Conservation (phyloP, 2,113 vertebrate genomes). For the Abramis brama region DNA sequence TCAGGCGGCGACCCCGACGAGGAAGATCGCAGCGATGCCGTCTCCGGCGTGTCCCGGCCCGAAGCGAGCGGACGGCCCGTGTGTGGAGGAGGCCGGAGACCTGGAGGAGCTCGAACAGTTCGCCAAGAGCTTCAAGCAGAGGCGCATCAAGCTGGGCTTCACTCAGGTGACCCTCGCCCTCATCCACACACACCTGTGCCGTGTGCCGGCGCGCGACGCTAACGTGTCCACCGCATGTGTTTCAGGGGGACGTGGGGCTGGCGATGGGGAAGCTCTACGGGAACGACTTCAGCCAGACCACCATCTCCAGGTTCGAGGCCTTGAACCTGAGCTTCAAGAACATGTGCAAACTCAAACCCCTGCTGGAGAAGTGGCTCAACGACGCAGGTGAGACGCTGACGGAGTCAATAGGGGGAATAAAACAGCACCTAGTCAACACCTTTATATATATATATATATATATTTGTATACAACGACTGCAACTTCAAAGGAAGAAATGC, state of each 20-base stretch:
- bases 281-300: slow-evolving; percentile 99
- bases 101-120: slow-evolving; percentile 99
- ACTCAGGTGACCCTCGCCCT: slow-evolving; percentile 84
- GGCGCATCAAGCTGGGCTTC: slow-evolving; percentile 98
- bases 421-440: too few relatives aligned
- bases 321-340: slow-evolving; percentile 99
- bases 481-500: too few relatives aligned
- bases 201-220: too few relatives aligned
- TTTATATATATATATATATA: too few relatives aligned
- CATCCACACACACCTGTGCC: too few relatives aligned
- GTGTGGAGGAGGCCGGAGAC: slow-evolving; percentile 97
- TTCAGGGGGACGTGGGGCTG: slow-evolving; percentile 95
- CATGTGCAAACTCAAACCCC: slow-evolving; percentile 99
- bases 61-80: slow-evolving; percentile 92
- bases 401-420: too few relatives aligned
- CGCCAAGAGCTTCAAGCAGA: slow-evolving; percentile 99
- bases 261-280: slow-evolving; percentile 99
- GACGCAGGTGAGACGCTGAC: slow-evolving; percentile 88
- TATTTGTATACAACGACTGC: too few relatives aligned
- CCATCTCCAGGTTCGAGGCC: slow-evolving; percentile 99
- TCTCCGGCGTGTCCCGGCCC: neutral
- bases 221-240: slow-evolving; percentile 11
- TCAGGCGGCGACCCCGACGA: neutral
- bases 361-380: slow-evolving; percentile 99
- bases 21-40: neutral